Evolutionary conservation across 2,888 invertebrate species (phyloP).

Genomic region (Sycophila texana): DNA sequence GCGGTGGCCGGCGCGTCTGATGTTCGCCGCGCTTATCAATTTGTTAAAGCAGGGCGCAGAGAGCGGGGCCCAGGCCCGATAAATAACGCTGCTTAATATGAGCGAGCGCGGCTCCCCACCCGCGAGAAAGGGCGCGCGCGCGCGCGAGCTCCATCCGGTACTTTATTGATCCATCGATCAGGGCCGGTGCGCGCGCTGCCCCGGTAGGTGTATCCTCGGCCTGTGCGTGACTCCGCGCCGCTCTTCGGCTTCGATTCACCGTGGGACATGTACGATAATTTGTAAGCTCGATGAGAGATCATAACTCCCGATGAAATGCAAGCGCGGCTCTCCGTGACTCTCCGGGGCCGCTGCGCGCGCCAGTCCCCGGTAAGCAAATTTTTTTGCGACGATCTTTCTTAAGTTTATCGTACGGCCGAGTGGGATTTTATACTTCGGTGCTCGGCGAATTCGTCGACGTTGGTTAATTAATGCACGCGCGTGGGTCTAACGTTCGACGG

Average conservation of each 20-base stretch:
- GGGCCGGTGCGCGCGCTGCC: constrained; percentile 51
- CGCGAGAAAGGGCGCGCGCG: constrained; percentile 24
- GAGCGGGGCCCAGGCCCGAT: constrained; percentile 62
- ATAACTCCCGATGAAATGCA: constrained; percentile 55
- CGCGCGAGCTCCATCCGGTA: constrained; percentile 48
- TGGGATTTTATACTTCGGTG: background rate
- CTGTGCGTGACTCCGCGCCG: constrained; percentile 46
- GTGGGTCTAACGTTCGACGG: constrained; percentile 6
- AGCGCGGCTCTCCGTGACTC: constrained; percentile 40
- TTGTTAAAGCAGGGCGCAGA: constrained; percentile 68
- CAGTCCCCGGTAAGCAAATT: constrained; percentile 46
- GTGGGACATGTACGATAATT: constrained; percentile 58
- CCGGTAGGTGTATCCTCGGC: background rate
- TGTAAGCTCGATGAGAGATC: constrained; percentile 59
- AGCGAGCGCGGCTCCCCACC: constrained; percentile 58
- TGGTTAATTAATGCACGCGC: constrained; percentile 37
- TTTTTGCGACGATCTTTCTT: constrained; percentile 5
- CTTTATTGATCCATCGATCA: constrained; percentile 66
- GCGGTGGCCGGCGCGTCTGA: constrained; percentile 63
- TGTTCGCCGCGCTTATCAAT: constrained; percentile 75
- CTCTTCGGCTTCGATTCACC: constrained; percentile 53
- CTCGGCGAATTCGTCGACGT: constrained; percentile 29
- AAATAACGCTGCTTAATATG: constrained; percentile 74
- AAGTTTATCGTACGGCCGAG: background rate
- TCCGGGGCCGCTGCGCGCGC: background rate